Conservation (phyloP, 1,140 invertebrate species). For the Steinernema feltiae region DNA sequence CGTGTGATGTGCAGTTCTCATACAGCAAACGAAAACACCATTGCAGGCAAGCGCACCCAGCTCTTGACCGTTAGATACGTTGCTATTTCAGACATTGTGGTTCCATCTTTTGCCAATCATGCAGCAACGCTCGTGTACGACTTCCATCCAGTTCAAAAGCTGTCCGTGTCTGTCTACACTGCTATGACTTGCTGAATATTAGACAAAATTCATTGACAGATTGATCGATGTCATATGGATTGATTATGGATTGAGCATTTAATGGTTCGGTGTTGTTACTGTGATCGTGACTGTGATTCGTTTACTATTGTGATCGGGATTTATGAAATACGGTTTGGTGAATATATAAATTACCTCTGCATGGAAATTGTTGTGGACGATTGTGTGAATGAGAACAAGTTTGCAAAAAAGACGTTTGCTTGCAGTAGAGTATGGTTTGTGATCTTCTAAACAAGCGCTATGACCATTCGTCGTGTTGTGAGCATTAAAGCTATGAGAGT, state of each 20-base stretch:
- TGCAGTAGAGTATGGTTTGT: no score
- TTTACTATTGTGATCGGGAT: neutral
- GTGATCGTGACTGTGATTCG: no score
- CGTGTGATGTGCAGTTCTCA: conserved; percentile 31
- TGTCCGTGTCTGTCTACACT: conserved; percentile 39
- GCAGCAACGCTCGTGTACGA: conserved; percentile 38
- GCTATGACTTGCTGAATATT: conserved; percentile 25
- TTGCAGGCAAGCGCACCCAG: no score
- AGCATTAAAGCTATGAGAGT: no score
- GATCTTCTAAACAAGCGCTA: no score
- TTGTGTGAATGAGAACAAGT: no score
- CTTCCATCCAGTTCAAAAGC: conserved; percentile 43
- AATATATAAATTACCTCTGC: neutral
- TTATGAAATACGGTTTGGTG: neutral
- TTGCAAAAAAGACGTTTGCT: no score
- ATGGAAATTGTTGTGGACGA: no score
- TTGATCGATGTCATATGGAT: no score
- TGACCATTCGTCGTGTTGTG: no score
- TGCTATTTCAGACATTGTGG: conserved; percentile 42
- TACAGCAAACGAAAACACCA: conserved; percentile 40
- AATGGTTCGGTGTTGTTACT: no score
- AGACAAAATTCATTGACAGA: neutral
- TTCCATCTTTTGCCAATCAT: conserved; percentile 39
- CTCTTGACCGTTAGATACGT: neutral
- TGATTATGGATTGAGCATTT: no score